These are phyloP conservation scores for Centropus bengalensis DNA, from an alignment of 2,113 vertebrate species.

Conservation along the genomic window DNA sequence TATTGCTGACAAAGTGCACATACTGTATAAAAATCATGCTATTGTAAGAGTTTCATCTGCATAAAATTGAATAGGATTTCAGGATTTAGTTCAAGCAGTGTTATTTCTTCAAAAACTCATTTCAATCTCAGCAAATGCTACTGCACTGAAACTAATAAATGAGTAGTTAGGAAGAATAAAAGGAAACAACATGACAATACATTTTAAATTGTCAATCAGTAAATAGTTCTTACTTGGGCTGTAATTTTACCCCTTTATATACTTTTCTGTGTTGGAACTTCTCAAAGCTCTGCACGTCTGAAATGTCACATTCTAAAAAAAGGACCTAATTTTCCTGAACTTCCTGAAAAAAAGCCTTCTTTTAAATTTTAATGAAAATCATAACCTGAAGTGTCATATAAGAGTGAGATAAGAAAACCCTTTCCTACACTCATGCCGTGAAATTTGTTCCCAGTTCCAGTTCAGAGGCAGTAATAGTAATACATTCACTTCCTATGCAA, in stretches of 20 bases:
- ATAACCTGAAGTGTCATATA: not conserved
- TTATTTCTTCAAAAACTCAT: not conserved
- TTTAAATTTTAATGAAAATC: not conserved
- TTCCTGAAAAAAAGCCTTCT: not conserved
- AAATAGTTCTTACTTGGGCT: not conserved
- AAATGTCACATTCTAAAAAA: not conserved
- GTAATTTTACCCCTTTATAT: not conserved
- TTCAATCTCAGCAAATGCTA: not conserved
- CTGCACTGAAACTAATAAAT: not conserved
- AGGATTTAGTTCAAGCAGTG: not conserved
- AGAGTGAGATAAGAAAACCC: not conserved
- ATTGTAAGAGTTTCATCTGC: not conserved
- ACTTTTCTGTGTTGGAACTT: not conserved
- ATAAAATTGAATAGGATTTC: constrained; percentile 1
- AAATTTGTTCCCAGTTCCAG: not conserved
- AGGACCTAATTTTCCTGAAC: not conserved
- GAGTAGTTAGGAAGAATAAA: not conserved
- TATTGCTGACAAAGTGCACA: not conserved
- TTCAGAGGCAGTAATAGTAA: not conserved
- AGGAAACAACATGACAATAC: not conserved
- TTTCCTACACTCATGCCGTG: not conserved
- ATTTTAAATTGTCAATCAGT: not conserved
- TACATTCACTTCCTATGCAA: not conserved
- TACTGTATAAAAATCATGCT: not conserved
- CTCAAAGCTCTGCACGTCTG: not conserved